phyloP scores from a whole-genome alignment of 2,797 vertebrate species.

The Eutrigla gurnardus region DNA sequence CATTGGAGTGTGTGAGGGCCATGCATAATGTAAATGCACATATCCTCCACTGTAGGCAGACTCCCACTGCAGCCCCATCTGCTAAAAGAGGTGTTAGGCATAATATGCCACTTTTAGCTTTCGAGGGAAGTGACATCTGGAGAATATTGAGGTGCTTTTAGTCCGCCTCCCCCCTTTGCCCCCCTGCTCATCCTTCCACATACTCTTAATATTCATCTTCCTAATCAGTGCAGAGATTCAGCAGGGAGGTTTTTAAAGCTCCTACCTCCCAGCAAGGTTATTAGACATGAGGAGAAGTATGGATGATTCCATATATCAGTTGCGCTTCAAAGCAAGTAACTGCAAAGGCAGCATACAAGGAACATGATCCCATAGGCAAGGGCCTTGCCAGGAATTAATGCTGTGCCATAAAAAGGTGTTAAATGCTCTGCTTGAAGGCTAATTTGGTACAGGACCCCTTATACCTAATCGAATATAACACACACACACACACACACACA shows the following conservation, averaged over 20 bases:
- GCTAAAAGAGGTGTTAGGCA: slow-evolving; percentile 18
- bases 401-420: slow-evolving; percentile 55
- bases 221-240: slow-evolving; percentile 18
- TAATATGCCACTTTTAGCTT: slow-evolving; percentile 29
- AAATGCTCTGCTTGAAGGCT: slow-evolving; percentile 25
- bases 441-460: slow-evolving; percentile 26
- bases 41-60: slow-evolving; percentile 22
- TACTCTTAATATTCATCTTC: slow-evolving; percentile 21
- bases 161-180: neutral
- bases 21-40: slow-evolving; percentile 35
- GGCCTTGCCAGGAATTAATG: slow-evolving; percentile 37
- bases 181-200: slow-evolving; percentile 12
- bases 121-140: slow-evolving; percentile 17
- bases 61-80: slow-evolving; percentile 18
- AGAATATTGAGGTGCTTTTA: slow-evolving; percentile 18
- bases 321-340: slow-evolving; percentile 43
- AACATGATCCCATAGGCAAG: slow-evolving; percentile 36
- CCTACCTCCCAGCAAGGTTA: neutral
- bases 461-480: slow-evolving; percentile 15
- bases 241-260: slow-evolving; percentile 22
- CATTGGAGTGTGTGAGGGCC: slow-evolving; percentile 6
- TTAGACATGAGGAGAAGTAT: slow-evolving; percentile 15
- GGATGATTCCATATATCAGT: slow-evolving; percentile 45
- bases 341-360: slow-evolving; percentile 28
- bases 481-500: neutral